phyloP scores from a whole-genome alignment of 1,140 invertebrate species.

The Diabrotica undecimpunctata region DNA sequence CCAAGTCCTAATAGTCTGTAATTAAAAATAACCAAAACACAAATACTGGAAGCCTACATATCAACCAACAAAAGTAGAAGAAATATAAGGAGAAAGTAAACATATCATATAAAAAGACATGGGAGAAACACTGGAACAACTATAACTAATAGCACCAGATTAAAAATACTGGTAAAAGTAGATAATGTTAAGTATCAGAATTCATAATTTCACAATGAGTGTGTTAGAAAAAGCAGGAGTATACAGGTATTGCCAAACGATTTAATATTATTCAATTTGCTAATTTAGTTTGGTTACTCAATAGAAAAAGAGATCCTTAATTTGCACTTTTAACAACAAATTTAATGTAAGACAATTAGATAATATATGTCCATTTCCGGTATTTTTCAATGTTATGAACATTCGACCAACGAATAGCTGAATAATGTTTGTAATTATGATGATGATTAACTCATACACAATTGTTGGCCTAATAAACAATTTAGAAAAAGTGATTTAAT shows the following conservation, averaged over 20 bases:
- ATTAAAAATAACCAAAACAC: too few relatives aligned
- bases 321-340: neutral
- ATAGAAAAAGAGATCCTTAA: neutral
- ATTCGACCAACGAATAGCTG: neutral
- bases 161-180: too few relatives aligned
- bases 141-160: too few relatives aligned
- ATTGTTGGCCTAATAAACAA: conserved; percentile 16
- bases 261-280: neutral
- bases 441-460: conserved; percentile 1
- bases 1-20: too few relatives aligned
- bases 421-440: neutral
- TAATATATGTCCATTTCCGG: conserved; percentile 2
- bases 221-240: neutral
- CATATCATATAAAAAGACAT: too few relatives aligned
- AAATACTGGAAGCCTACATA: too few relatives aligned
- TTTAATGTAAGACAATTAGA: neutral
- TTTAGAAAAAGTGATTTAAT: neutral
- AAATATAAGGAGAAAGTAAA: too few relatives aligned
- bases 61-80: too few relatives aligned
- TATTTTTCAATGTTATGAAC: neutral
- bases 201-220: too few relatives aligned
- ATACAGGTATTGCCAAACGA: neutral
- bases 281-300: neutral
- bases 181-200: too few relatives aligned
- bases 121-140: too few relatives aligned